These are phyloP conservation scores for Spea bombifrons DNA, from an alignment of 2,113 vertebrate species.

Conservation along the genomic window DNA sequence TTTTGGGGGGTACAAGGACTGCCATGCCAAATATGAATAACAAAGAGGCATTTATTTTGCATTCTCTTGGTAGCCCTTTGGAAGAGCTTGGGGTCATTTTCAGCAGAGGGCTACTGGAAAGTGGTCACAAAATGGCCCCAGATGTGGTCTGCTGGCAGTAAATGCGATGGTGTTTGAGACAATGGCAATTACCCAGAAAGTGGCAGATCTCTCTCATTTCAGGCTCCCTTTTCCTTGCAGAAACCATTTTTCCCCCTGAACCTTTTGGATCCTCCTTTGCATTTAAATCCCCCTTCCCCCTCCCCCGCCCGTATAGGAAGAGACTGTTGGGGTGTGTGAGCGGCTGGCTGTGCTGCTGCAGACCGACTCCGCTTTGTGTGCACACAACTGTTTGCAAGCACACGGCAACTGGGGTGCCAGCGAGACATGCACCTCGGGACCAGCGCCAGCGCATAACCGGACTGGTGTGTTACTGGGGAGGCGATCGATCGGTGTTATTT, in stretches of 20 bases:
- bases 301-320: constrained; percentile 4
- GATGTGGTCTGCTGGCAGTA: too few relatives aligned
- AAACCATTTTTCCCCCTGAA: not conserved
- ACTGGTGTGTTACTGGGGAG: not conserved
- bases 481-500: not conserved
- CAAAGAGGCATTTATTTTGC: too few relatives aligned
- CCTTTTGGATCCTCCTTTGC: not conserved
- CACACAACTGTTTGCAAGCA: not conserved
- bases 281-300: not conserved
- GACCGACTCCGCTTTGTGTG: constrained; percentile 24
- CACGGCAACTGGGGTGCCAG: not conserved
- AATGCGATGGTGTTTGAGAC: too few relatives aligned
- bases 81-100: too few relatives aligned
- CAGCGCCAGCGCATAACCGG: not conserved
- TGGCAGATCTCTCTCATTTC: too few relatives aligned
- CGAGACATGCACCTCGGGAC: not conserved
- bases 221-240: too few relatives aligned
- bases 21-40: too few relatives aligned
- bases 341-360: not conserved
- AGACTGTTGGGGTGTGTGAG: not conserved
- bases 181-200: too few relatives aligned
- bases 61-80: too few relatives aligned
- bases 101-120: too few relatives aligned
- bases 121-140: too few relatives aligned
- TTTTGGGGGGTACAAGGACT: too few relatives aligned